A percentile compares a stretch with the other conserved stretches of the same genome.
These are phyloP conservation scores for Aspidapion aeneum DNA, from an alignment of 2,888 invertebrate genomes.

Conservation along the genomic window DNA sequence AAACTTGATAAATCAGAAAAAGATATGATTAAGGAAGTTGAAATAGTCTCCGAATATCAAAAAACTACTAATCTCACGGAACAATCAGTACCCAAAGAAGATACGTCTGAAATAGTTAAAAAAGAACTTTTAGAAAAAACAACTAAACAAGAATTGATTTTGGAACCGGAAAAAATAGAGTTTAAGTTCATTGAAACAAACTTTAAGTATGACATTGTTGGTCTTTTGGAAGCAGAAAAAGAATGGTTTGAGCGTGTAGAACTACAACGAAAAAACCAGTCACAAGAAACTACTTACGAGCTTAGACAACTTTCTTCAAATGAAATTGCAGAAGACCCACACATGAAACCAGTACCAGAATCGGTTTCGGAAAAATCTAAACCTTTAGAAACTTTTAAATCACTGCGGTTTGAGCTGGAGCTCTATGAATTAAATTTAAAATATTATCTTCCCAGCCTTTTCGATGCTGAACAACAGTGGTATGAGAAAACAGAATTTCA, in stretches of 20 bases:
- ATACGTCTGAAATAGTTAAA: not conserved
- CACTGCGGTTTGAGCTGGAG: not conserved
- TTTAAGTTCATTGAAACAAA: too few species aligned
- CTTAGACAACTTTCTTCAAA: too few species aligned
- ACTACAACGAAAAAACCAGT: not conserved
- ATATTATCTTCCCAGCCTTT: constrained; percentile 12
- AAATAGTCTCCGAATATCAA: not conserved
- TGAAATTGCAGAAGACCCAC: too few species aligned
- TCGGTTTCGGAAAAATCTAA: not conserved
- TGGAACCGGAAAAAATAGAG: too few species aligned
- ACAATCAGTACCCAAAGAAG: not conserved
- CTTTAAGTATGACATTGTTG: constrained; percentile 13
- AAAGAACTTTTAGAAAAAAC: not conserved
- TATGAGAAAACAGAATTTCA: constrained; percentile 11
- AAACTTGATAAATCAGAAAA: not conserved
- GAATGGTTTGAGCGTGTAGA: constrained; percentile 16
- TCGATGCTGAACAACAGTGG: constrained; percentile 14
- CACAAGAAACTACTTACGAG: too few species aligned
- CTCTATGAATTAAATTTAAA: not conserved
- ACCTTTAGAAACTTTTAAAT: not conserved
- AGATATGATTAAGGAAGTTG: not conserved
- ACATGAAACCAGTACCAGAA: not conserved
- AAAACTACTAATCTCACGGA: not conserved
- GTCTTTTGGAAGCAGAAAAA: constrained; percentile 11
- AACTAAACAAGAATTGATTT: too few species aligned